Conservation (phyloP, 1,140 invertebrate genomes). For the Neelides sp. region DNA sequence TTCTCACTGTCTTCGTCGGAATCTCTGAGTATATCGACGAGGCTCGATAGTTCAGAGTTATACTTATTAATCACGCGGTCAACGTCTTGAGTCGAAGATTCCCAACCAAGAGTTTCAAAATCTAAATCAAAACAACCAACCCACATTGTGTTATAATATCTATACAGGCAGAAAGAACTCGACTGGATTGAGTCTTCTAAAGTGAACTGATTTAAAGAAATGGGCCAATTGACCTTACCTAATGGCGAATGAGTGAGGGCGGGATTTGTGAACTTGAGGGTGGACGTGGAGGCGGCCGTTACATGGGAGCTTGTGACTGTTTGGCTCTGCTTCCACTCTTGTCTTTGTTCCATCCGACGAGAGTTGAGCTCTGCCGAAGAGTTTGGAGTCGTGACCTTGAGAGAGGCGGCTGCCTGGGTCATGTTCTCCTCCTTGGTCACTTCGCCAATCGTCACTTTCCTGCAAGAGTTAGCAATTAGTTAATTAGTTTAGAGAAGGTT, state of each 20-base stretch:
- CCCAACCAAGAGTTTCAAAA: conserved; percentile 55
- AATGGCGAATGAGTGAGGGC: conserved; percentile 8
- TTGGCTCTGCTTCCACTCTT: conserved; percentile 56
- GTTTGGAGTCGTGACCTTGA: conserved; percentile 69
- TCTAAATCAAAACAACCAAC: conserved; percentile 43
- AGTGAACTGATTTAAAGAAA: background rate
- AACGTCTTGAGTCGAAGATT: conserved; percentile 61
- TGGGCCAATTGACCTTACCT: background rate
- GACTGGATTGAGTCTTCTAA: background rate
- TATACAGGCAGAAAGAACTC: no score
- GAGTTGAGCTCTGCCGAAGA: conserved; percentile 72
- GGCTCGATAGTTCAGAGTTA: conserved; percentile 53
- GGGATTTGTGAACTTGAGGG: conserved; percentile 48
- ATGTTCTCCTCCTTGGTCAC: conserved; percentile 68
- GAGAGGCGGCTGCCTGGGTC: conserved; percentile 56
- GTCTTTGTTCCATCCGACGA: conserved; percentile 66
- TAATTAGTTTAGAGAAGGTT: background rate
- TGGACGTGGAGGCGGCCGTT: conserved; percentile 57
- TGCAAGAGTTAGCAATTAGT: conserved; percentile 18
- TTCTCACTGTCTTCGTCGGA: conserved; percentile 46
- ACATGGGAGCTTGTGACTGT: conserved; percentile 58
- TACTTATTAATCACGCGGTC: conserved; percentile 69
- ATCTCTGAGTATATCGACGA: conserved; percentile 39
- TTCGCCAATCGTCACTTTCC: conserved; percentile 65
- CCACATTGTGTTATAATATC: background rate